phyloP scores from a whole-genome alignment of 2,113 vertebrate genomes.

The Spermophilus dauricus region DNA sequence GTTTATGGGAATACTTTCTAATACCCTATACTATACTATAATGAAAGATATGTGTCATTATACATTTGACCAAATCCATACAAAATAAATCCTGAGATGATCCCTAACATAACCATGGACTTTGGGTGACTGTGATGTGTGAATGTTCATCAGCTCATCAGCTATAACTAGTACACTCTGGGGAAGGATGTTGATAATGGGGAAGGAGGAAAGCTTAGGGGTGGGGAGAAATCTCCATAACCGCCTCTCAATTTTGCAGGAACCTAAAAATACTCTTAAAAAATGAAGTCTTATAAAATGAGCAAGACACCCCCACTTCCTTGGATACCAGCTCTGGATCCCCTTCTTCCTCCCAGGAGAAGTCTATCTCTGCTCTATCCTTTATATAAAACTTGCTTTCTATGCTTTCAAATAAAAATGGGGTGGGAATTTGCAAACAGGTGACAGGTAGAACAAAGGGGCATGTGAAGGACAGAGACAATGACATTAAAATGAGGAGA shows the following conservation, averaged over 20 bases:
- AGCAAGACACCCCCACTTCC: too few relatives aligned
- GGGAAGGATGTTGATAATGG: not conserved
- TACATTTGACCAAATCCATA: not conserved
- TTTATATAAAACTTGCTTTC: too few relatives aligned
- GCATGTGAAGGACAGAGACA: not conserved
- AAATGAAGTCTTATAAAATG: too few relatives aligned
- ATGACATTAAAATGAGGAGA: not conserved
- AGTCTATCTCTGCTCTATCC: too few relatives aligned
- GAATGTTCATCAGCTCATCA: not conserved
- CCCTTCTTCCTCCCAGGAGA: too few relatives aligned
- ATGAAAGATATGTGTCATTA: not conserved
- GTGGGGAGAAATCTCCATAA: not conserved
- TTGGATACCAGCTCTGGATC: too few relatives aligned
- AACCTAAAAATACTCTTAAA: not conserved
- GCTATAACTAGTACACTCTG: too few relatives aligned
- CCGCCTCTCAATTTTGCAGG: not conserved
- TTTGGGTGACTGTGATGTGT: not conserved
- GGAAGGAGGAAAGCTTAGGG: not conserved
- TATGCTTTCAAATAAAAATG: not conserved
- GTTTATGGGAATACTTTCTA: not conserved
- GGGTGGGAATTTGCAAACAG: not conserved
- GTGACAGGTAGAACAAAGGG: not conserved
- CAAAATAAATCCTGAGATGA: not conserved
- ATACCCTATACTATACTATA: too few relatives aligned
- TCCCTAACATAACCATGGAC: not conserved